Evolutionary conservation across 2,888 invertebrate genomes (phyloP), one percentile per base, ranked within the genome.

Genomic region (Chalcis sispes): DNA sequence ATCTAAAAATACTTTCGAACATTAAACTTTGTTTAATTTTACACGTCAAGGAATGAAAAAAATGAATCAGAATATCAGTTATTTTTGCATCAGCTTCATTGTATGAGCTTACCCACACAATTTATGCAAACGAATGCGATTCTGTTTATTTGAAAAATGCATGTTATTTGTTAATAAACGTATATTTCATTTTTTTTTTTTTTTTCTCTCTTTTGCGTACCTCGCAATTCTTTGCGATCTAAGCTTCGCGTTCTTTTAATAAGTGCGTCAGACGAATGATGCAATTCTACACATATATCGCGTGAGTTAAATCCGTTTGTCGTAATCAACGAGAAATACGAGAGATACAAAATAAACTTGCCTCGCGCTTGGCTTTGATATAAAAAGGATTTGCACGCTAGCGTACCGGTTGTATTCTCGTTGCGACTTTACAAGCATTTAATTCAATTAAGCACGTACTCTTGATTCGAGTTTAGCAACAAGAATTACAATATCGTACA

Each of bases 271-370:
- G 29, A 5, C n/a, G n/a, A 56, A n/a, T 52, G 65, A 54, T 46
- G 25, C 27, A n/a, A 50, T 66, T 61, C 10, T 36, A n/a, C n/a
- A 8, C 32, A 27, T 23, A 42, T 58, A 70, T 75, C 64, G 75
- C 75, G 70, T 75, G 75, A 64, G 65, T 10, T 3, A 7, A 18
- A 27, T 40, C 29, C 66, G 40, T 76, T 76, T 50, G 29, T 61
- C 29, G 40, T 52, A 70, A 65, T 36, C 13, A 74, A 46, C 54
- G 69, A 74, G 65, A 71, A 65, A 75, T 59, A 65, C 29, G 58
- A 59, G 61, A 59, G 61, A 67, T 75, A 62, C 46, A 69, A 42
- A 75, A 59, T 58, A 52, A 52, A 32, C 27, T 52, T 25, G 5
- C 23, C 32, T 23, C 29, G 15, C 18, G 32, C 52, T 5, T 20